These are phyloP conservation scores for Cyclophora punctaria DNA, from an alignment of 2,888 invertebrate species.

Conservation along the genomic window DNA sequence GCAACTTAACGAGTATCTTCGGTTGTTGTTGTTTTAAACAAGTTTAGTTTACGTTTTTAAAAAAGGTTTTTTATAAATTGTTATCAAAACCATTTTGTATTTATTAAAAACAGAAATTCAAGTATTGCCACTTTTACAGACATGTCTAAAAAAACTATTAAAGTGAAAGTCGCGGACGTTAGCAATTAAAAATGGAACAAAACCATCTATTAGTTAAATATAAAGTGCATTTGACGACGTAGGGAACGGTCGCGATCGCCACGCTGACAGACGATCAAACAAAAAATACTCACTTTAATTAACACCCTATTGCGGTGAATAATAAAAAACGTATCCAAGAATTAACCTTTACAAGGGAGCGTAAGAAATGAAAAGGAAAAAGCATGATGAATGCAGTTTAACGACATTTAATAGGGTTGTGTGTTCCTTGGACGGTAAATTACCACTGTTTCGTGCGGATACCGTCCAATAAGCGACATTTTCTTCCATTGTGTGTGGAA, in stretches of 20 bases:
- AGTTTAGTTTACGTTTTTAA: too few relatives aligned
- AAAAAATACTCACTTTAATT: constrained; percentile 14
- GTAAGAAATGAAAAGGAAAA: constrained; percentile 33
- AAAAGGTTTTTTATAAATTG: too few relatives aligned
- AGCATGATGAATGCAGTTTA: constrained; percentile 46
- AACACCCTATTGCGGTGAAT: constrained; percentile 26
- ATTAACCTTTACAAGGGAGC: constrained; percentile 43
- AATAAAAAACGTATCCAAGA: constrained; percentile 31
- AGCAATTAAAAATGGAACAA: not conserved
- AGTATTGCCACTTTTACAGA: too few relatives aligned
- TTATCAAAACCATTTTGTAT: too few relatives aligned
- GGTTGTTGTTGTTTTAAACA: too few relatives aligned
- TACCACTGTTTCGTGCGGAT: constrained; percentile 35
- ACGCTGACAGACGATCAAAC: constrained; percentile 13
- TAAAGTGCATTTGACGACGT: constrained; percentile 4
- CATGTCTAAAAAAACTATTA: too few relatives aligned
- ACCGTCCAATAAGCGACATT: constrained; percentile 27
- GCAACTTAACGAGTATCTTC: too few relatives aligned
- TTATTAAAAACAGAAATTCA: too few relatives aligned
- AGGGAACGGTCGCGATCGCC: not conserved
- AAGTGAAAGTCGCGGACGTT: not conserved
- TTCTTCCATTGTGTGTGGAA: constrained; percentile 31
- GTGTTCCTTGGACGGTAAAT: constrained; percentile 46
- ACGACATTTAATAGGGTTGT: constrained; percentile 45
- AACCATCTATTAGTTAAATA: not conserved